A percentile compares a stretch with the other conserved stretches of the same genome.
Evolutionary conservation across 2,888 invertebrate genomes (phyloP).

Genomic region (Drosophila phalerata): DNA sequence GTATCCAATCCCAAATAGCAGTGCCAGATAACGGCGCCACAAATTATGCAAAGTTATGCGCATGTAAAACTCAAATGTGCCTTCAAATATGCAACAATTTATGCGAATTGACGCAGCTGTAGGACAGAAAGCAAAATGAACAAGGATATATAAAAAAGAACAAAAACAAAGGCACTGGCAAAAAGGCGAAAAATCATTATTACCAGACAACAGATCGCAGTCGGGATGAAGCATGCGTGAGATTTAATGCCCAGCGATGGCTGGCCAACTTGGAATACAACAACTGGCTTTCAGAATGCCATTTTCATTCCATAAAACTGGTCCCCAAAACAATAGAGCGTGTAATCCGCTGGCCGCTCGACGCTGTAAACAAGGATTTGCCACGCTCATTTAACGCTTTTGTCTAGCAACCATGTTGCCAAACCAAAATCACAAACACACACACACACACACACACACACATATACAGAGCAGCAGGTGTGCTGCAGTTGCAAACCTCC

Average conservation of each 20-base stretch:
- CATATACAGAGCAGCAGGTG: slow-evolving; percentile 43
- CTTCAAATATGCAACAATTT: slow-evolving; percentile 76
- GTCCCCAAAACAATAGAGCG: slow-evolving; percentile 71
- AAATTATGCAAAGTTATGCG: slow-evolving; percentile 79
- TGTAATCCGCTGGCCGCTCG: slow-evolving; percentile 75
- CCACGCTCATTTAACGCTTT: slow-evolving; percentile 83
- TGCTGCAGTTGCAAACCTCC: slow-evolving; percentile 46
- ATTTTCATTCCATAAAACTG: slow-evolving; percentile 16
- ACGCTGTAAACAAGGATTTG: slow-evolving; percentile 78
- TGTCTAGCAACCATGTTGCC: slow-evolving; percentile 72
- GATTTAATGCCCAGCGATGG: slow-evolving; percentile 51
- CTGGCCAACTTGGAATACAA: slow-evolving; percentile 28
- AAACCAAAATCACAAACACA: slow-evolving; percentile 46
- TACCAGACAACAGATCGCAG: slow-evolving; percentile 56
- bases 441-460: slow-evolving; percentile 20
- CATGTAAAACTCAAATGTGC: slow-evolving; percentile 59
- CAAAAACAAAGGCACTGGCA: slow-evolving; percentile 16
- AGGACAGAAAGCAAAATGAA: slow-evolving; percentile 21
- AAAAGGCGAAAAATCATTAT: slow-evolving; percentile 71
- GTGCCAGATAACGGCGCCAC: slow-evolving; percentile 53
- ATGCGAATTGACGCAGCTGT: slow-evolving; percentile 73
- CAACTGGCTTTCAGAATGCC: slow-evolving; percentile 17
- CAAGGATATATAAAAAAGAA: background rate
- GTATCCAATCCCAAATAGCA: slow-evolving; percentile 39
- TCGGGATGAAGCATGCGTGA: slow-evolving; percentile 46